Base-by-base conservation (phyloP, 2,888 invertebrate species). In the Augochlorella aurata region DNA sequence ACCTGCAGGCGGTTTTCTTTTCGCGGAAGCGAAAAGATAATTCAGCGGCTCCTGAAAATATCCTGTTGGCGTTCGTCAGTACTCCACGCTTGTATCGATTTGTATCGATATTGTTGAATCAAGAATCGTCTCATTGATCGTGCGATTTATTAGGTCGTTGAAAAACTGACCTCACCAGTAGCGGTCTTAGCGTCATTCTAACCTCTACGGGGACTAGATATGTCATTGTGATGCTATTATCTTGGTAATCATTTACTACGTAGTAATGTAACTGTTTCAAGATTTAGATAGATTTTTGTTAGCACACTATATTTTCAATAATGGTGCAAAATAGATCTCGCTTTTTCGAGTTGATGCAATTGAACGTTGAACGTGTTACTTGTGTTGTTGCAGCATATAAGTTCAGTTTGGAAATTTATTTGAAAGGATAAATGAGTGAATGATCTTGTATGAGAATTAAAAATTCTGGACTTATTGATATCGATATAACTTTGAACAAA, bases 1-100 rank as follows among this genome's bases (percentile, higher is more conserved):
- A 67, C 75, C 77, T 74, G 14, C 78, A 47, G 71, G 69, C 79
- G 63, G 68, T 79, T 74, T 81, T 85, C 73, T 87, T 86, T 81
- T 79, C 77, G 70, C 76, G 69, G 58, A 68, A 77, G 84, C 75
- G 77, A 44, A 70, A 81, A 74, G 72, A 77, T 80, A 79, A 74
- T 74, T 75, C 74, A 68, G 58, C 67, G 54, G 58, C 63, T 61
- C 52, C 47, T 61, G 67, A 77, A 81, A 73, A 82, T 77, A 81
- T 29, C 52, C 29, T 54, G 71, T 49, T 21, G 0, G 21, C 47
- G 29, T 73, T 47, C 1, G 14, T n/a, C 21, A 38, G n/a, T 24
- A n/a, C 2, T 29, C 16, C 16, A n/a, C 52, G 50, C 0, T n/a
- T 24, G 2, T 38, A 52, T 61, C 24, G 7, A 54, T 69, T 18